Conservation (phyloP, 2,113 vertebrate genomes). For the Phrynocephalus versicolor region DNA sequence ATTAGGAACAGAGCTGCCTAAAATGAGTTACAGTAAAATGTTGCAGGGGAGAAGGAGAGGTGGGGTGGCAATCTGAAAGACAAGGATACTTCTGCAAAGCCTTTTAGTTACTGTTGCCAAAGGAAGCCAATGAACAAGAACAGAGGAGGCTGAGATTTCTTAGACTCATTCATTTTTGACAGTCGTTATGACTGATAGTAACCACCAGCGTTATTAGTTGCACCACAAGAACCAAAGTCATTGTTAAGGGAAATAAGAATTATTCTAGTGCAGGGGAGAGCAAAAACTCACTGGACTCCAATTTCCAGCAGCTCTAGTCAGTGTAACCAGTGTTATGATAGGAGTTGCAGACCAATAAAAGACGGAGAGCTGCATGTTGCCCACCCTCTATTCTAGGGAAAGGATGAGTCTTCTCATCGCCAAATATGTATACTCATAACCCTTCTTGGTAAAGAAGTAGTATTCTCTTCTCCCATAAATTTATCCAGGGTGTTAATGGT, state of each 20-base stretch:
- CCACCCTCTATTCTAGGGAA: no score
- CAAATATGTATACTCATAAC: neutral
- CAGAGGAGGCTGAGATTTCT: neutral
- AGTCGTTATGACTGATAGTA: neutral
- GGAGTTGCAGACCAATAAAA: no score
- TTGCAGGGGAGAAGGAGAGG: neutral
- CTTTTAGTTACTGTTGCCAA: neutral
- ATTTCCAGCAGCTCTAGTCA: neutral
- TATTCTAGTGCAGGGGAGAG: neutral
- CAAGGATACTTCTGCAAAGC: neutral
- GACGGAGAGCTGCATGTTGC: no score
- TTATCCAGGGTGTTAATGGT: neutral
- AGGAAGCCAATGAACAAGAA: neutral
- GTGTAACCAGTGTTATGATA: no score
- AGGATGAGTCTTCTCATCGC: neutral
- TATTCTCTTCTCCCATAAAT: neutral
- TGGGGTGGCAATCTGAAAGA: neutral
- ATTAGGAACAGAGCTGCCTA: conserved; percentile 45
- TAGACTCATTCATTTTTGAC: neutral
- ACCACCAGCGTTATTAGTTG: neutral
- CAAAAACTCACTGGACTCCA: neutral
- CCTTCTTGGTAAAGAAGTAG: neutral
- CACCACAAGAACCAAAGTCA: no score
- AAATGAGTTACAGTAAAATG: neutral
- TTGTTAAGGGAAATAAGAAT: neutral